These are phyloP conservation scores for Drosophila athabasca DNA, from an alignment of 1,140 invertebrate genomes.

Conservation along the genomic window DNA sequence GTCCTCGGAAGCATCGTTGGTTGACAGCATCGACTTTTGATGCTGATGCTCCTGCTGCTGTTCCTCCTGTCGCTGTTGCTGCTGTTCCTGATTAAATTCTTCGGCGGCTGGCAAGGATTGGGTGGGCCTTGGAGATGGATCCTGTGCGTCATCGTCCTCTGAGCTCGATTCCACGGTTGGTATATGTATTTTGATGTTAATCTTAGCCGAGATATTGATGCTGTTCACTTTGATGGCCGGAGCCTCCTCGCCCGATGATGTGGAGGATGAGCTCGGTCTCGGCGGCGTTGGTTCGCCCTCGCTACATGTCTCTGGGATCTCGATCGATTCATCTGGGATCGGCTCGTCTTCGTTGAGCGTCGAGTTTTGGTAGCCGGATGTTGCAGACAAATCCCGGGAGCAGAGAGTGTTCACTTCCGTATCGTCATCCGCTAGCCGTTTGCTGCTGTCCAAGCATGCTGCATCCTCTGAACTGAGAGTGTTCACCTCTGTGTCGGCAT, in stretches of 20 bases:
- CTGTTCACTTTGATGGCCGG: constrained; percentile 59
- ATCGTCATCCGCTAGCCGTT: constrained; percentile 52
- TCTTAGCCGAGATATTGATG: constrained; percentile 80
- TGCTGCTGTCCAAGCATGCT: constrained; percentile 32
- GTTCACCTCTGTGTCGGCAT: constrained; percentile 49
- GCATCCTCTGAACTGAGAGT: constrained; percentile 21
- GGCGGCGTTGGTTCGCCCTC: constrained; percentile 40
- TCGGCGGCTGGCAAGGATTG: constrained; percentile 2
- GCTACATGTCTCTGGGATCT: constrained; percentile 64
- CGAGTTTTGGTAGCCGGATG: neutral
- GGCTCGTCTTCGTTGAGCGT: constrained; percentile 22
- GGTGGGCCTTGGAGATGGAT: neutral
- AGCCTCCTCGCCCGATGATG: neutral
- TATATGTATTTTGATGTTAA: constrained; percentile 79
- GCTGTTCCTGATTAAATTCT: constrained; percentile 1
- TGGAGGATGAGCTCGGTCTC: neutral
- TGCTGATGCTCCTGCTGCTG: neutral
- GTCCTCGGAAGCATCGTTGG: constrained; percentile 46
- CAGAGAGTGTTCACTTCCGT: constrained; percentile 52
- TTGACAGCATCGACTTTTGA: constrained; percentile 13
- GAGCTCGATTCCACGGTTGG: constrained; percentile 51
- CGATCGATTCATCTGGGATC: constrained; percentile 58
- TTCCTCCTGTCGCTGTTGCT: neutral
- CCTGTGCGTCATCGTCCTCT: constrained; percentile 19
- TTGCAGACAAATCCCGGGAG: constrained; percentile 14